Percentiles rank a stretch among this genome's conserved stretches.
Conservation (phyloP, 2,113 vertebrate species). For the Limnothrissa miodon region DNA sequence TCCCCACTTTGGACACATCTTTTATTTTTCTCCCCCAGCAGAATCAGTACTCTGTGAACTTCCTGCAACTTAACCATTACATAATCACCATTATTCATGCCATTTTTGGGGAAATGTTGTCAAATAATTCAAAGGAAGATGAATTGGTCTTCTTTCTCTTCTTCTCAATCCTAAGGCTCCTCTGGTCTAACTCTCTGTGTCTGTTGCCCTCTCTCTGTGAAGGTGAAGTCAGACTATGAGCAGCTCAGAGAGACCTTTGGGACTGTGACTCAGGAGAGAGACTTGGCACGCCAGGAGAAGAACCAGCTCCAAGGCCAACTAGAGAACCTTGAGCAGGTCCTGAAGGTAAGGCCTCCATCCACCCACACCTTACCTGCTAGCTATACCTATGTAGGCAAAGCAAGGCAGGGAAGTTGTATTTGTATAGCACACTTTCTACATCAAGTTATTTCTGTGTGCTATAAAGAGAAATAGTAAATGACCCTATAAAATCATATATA, state of each 20-base stretch:
- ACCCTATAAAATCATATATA: too few relatives aligned
- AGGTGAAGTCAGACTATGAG: conserved; percentile 83
- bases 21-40: conserved; percentile 20
- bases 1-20: background rate
- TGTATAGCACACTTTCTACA: too few relatives aligned
- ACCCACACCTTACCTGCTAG: background rate
- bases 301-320: conserved; percentile 82
- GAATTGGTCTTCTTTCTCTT: background rate
- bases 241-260: conserved; percentile 68
- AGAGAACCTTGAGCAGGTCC: conserved; percentile 89
- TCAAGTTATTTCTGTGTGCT: too few relatives aligned
- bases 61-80: background rate
- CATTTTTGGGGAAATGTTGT: background rate
- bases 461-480: too few relatives aligned
- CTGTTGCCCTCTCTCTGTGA: conserved; percentile 17
- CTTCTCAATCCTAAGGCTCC: background rate
- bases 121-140: background rate
- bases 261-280: conserved; percentile 74
- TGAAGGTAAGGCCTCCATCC: conserved; percentile 75
- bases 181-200: background rate
- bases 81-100: background rate
- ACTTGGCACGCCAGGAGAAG: conserved; percentile 77
- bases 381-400: background rate
- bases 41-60: conserved; percentile 1
- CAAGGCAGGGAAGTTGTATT: too few relatives aligned